Evolutionary conservation across 2,113 vertebrate genomes (phyloP).

Genomic region (Ifrita kowaldi): DNA sequence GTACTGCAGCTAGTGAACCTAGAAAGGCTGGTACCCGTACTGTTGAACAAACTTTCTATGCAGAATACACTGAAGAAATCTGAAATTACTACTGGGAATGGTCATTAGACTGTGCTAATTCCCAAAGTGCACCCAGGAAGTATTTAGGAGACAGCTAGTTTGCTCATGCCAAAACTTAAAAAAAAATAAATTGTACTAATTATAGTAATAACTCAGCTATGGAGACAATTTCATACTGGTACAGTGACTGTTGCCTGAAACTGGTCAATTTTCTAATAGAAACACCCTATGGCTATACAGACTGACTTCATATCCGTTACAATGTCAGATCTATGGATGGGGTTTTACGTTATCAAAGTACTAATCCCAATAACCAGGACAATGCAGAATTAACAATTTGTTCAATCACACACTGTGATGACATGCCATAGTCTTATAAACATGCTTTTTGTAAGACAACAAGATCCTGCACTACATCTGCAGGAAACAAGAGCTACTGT

Average conservation of each 20-base stretch:
- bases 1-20: not conserved
- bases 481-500: not conserved
- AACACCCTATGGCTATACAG: not conserved
- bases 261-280: not conserved
- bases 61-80: not conserved
- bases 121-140: not conserved
- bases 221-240: not conserved
- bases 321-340: not conserved
- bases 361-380: not conserved
- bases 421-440: not conserved
- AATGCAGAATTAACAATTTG: not conserved
- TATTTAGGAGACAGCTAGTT: not conserved
- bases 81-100: not conserved
- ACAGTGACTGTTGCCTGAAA: not conserved
- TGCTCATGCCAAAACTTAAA: not conserved
- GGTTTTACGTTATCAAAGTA: not conserved
- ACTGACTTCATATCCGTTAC: not conserved
- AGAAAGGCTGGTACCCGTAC: not conserved
- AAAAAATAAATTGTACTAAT: not conserved
- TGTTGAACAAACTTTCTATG: not conserved
- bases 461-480: not conserved
- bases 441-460: accelerated
- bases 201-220: not conserved
- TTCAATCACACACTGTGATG: not conserved
- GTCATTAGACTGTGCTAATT: not conserved